Conservation (phyloP, 92 coral and sea anemone genomes). For the Actinostola sp. region DNA sequence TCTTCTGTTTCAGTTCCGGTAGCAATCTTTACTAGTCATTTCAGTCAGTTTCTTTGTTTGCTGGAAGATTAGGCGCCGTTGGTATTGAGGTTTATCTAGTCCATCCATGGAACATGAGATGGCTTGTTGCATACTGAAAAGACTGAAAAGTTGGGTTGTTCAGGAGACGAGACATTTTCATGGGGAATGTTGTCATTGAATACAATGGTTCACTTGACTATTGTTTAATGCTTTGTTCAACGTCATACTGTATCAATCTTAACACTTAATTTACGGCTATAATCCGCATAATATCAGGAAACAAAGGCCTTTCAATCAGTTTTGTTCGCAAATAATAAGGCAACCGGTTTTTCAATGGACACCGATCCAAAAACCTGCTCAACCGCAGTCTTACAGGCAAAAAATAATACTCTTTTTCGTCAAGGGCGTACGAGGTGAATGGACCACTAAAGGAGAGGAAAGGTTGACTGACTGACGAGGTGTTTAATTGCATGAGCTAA, state of each 20-base stretch:
- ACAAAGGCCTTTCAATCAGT: conserved; percentile 7
- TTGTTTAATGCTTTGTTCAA: conserved; percentile 10
- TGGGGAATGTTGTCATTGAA: conserved; percentile 6
- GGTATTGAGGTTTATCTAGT: background rate
- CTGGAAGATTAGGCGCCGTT: background rate
- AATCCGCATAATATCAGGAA: background rate
- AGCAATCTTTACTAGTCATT: no score
- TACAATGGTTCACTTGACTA: conserved; percentile 5
- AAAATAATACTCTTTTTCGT: background rate
- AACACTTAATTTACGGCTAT: background rate
- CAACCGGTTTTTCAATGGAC: background rate
- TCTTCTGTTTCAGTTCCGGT: background rate
- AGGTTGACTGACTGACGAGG: background rate
- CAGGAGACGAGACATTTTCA: conserved; percentile 19
- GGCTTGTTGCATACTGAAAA: background rate
- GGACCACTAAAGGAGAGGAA: background rate
- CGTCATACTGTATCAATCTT: background rate
- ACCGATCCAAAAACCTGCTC: no score
- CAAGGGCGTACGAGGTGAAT: background rate
- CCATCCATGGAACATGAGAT: background rate
- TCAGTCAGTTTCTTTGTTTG: no score
- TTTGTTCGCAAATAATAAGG: background rate
- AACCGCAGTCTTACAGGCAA: no score
- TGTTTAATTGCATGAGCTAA: conserved; percentile 15
- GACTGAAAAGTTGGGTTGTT: background rate